These are phyloP conservation scores for Hystrix brachyura DNA, from an alignment of 2,113 vertebrate species.

Conservation along the genomic window DNA sequence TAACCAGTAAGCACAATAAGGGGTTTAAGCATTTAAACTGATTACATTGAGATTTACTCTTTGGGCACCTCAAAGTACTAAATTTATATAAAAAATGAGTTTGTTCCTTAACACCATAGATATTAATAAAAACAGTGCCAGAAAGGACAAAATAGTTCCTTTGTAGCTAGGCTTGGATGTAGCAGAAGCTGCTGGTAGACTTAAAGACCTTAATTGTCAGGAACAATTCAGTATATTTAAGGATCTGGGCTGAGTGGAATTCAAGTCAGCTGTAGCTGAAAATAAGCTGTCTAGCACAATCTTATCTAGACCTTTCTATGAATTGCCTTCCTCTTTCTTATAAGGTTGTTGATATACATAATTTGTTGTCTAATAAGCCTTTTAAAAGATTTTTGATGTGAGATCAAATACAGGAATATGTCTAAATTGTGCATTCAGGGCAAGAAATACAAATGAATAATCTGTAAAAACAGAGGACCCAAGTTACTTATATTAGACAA, in stretches of 20 bases:
- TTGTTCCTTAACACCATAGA: constrained; percentile 17
- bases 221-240: neutral
- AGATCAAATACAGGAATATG: neutral
- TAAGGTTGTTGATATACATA: neutral
- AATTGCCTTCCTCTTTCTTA: neutral
- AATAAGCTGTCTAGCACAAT: neutral
- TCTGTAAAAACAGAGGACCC: neutral
- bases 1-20: neutral
- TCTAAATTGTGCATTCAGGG: neutral
- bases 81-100: constrained; percentile 31
- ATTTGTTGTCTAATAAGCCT: neutral
- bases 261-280: neutral
- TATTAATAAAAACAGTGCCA: constrained; percentile 25
- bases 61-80: neutral
- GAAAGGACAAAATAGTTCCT: neutral
- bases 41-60: constrained; percentile 50
- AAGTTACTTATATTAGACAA: neutral
- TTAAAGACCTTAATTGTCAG: constrained; percentile 48
- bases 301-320: neutral
- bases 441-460: neutral
- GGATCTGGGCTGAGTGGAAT: neutral
- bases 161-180: neutral
- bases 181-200: neutral
- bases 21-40: neutral
- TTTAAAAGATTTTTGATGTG: neutral